Base-by-base conservation (phyloP, 35 echinoderm and acorn worm species). In the Heliocidaris erythrogramma region DNA sequence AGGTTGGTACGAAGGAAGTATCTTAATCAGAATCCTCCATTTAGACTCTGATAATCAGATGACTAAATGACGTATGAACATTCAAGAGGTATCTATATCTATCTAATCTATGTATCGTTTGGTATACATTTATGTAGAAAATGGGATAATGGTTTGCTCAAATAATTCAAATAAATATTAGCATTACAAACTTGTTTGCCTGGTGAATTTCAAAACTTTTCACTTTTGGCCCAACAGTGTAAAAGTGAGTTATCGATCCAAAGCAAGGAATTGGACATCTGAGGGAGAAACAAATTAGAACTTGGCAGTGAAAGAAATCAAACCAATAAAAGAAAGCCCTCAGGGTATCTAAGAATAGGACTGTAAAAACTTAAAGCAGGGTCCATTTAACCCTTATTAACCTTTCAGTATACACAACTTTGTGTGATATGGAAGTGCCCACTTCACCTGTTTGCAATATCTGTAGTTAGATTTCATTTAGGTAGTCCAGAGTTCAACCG, bases 351-450 rank as follows among this genome's bases (percentile, higher is more conserved):
- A 78, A 78, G 65, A 78, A 78, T 78, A 78, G 65, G 65, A 78
- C 65, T 78, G 65, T 78, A 78, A n/a, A 78, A 78, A 78, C 65
- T 78, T 78, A 78, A 78, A 78, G 65, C 65, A 78, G 65, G 65
- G 65, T 78, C 65, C 65, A 78, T 78, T 78, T 78, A 78, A 78
- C 65, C 65, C 65, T 78, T 78, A 78, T 78, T 78, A 78, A 78
- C 65, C 65, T 78, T 78, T 78, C 65, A 78, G 65, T 78, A 24
- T 78, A 78, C 21, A 78, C 65, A 27, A 78, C 21, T 78, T 78
- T 78, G 65, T 78, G 65, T 24, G 27, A 78, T 78, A 78, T 78
- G 65, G 65, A 78, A 78, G 65, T 78, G 65, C 65, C 65, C 65
- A 78, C 65, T 78, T 78, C 65, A 78, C 65, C 65, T 78, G 65